Evolutionary conservation across 2,113 vertebrate species (phyloP).

Genomic region (Dipodomys ordii): DNA sequence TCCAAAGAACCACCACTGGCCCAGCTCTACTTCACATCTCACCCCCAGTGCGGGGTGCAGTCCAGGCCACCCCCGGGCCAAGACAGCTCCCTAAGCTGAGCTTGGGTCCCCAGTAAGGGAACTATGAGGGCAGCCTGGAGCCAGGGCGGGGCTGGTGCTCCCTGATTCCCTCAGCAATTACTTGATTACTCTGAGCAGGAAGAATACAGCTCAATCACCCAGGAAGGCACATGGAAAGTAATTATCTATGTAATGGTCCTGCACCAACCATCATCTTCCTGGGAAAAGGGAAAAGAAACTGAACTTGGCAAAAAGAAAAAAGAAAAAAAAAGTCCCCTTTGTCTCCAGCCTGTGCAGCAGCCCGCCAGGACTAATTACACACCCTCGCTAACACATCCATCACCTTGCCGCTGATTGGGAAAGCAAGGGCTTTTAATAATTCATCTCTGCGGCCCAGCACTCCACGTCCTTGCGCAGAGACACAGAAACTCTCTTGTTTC

Average conservation of each 20-base stretch:
- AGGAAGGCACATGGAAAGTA: slow-evolving; percentile 68
- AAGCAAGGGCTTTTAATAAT: slow-evolving; percentile 69
- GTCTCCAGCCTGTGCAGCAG: slow-evolving; percentile 53
- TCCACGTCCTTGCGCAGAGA: background rate
- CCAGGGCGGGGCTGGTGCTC: slow-evolving; percentile 15
- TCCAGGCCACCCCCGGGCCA: background rate
- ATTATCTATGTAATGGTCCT: slow-evolving; percentile 73
- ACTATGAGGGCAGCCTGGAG: background rate
- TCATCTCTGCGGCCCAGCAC: slow-evolving; percentile 49
- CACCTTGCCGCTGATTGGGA: slow-evolving; percentile 62
- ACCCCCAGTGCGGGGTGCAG: too few species aligned
- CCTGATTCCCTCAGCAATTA: slow-evolving; percentile 64
- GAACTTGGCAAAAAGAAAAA: background rate
- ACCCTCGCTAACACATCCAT: slow-evolving; percentile 35
- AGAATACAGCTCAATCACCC: slow-evolving; percentile 69
- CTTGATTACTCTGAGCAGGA: slow-evolving; percentile 59
- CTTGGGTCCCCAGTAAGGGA: background rate
- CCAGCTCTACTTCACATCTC: background rate
- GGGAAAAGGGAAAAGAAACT: slow-evolving; percentile 29
- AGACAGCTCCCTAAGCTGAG: background rate
- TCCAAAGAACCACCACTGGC: background rate
- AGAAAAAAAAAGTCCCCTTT: slow-evolving; percentile 50
- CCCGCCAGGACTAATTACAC: slow-evolving; percentile 73
- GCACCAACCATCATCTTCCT: slow-evolving; percentile 65
- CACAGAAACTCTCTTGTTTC: slow-evolving; percentile 43